These are phyloP conservation scores for Trachymyrmex cornetzi DNA, from an alignment of 1,140 invertebrate species.

Conservation along the genomic window DNA sequence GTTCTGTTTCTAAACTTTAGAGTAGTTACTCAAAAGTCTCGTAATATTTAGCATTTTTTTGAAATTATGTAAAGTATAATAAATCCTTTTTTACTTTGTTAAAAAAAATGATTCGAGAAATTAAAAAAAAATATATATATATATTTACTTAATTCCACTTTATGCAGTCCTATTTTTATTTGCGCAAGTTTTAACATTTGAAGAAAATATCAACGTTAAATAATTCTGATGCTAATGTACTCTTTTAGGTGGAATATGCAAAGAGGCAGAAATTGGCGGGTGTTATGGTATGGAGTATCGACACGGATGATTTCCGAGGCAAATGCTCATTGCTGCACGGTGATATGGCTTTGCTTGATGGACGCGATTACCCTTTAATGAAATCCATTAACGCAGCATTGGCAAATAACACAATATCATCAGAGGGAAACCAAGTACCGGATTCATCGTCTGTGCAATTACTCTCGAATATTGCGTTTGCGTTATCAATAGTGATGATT, in stretches of 20 bases:
- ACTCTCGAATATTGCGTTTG: background rate
- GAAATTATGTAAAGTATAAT: background rate
- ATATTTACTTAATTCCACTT: background rate
- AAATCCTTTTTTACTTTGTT: background rate
- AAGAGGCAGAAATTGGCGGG: slow-evolving; percentile 89
- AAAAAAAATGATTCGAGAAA: background rate
- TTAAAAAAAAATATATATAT: background rate
- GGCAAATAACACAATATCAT: slow-evolving; percentile 12
- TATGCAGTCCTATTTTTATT: background rate
- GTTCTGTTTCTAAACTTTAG: background rate
- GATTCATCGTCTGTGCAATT: background rate
- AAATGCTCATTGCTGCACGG: slow-evolving; percentile 87
- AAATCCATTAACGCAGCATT: slow-evolving; percentile 60
- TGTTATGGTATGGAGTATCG: slow-evolving; percentile 94
- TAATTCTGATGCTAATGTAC: background rate
- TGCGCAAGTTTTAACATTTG: background rate
- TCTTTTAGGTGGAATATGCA: slow-evolving; percentile 82
- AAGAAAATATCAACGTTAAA: background rate
- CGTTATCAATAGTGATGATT: slow-evolving; percentile 5
- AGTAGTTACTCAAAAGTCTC: no score
- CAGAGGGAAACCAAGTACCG: background rate
- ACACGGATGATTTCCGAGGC: slow-evolving; percentile 92
- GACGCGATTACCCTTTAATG: slow-evolving; percentile 61
- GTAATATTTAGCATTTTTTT: background rate
- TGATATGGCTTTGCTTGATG: slow-evolving; percentile 19